Evolutionary conservation across 2,797 vertebrate genomes (phyloP).

Genomic region (Chelmon rostratus): DNA sequence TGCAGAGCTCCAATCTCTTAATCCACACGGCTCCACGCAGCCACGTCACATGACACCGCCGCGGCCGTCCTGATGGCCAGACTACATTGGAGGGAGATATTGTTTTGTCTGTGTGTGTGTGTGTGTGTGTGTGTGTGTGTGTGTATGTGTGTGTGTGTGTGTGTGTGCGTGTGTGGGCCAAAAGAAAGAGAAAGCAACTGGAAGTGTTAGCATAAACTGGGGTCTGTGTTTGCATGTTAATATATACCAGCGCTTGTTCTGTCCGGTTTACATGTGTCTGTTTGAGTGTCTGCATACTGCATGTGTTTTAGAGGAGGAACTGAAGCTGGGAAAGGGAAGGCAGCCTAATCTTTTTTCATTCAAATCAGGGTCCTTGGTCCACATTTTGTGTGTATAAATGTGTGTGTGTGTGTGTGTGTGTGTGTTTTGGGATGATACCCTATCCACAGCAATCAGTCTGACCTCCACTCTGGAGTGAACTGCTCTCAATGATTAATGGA

Average conservation of each 20-base stretch:
- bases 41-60: conserved; percentile 97
- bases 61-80: conserved; percentile 89
- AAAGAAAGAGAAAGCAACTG: conserved; percentile 46
- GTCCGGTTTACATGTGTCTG: background rate
- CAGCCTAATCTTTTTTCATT: conserved; percentile 95
- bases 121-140: conserved; percentile 36
- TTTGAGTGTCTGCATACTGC: conserved; percentile 15
- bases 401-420: conserved; percentile 56
- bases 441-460: conserved; percentile 99
- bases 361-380: conserved; percentile 88
- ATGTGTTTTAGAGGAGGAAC: conserved; percentile 20
- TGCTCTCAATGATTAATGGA: conserved; percentile 99
- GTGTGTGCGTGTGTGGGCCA: background rate
- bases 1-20: conserved; percentile 98
- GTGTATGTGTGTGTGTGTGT: conserved; percentile 21
- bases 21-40: conserved; percentile 98
- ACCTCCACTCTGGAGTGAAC: conserved; percentile 96
- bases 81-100: conserved; percentile 85
- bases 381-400: conserved; percentile 81
- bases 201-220: background rate
- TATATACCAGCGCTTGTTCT: background rate
- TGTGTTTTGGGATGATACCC: conserved; percentile 95
- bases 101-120: conserved; percentile 54
- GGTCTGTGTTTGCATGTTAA: conserved; percentile 13
- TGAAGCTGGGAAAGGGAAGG: conserved; percentile 59